Base-by-base conservation (phyloP, 1,140 invertebrate species). In the Gonatopus flavifemur region DNA sequence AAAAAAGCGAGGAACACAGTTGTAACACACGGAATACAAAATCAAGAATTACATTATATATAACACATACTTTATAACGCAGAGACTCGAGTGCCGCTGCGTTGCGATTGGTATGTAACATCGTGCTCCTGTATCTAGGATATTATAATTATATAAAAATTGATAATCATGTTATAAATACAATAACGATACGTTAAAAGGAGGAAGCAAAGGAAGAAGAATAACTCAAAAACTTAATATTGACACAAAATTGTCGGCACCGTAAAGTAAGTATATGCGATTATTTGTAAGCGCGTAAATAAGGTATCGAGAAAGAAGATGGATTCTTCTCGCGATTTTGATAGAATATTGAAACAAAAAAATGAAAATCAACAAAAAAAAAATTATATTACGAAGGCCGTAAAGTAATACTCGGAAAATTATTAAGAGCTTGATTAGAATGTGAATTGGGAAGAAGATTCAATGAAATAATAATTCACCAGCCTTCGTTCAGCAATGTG, bases 221-320 rank as follows among this genome's bases (percentile, higher is more conserved):
- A 46, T 55, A 59, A 62, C 18, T 52, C 59, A 59, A 59, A 61
- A 30, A n/a, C n/a, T n/a, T 59, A 61, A 61, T 62, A 62, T 62
- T 53, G 58, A 56, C 15, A n/a, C n/a, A n/a, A n/a, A n/a, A n/a
- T n/a, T n/a, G n/a, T n/a, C 49, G 59, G 53, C 57, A 59, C 45
- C 57, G 72, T 67, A 70, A 74, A 74, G 70, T 75, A 75, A 76
- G 68, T 67, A 71, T 70, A 71, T 70, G 68, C 55, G 63, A 68
- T 59, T 74, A 74, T 74, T 76, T 69, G 70, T 74, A 76, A 76
- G 66, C 67, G 59, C 68, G 58, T 69, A 69, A 74, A 74, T 74
- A 74, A 59, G 49, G n/a, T 59, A 55, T 38, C 19, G 44, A 45
- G 22, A 37, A 36, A 25, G 31, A 36, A 40, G 38, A 25, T 19